phyloP scores from a whole-genome alignment of 2,888 invertebrate genomes.

The Nephrotoma guestfalica region DNA sequence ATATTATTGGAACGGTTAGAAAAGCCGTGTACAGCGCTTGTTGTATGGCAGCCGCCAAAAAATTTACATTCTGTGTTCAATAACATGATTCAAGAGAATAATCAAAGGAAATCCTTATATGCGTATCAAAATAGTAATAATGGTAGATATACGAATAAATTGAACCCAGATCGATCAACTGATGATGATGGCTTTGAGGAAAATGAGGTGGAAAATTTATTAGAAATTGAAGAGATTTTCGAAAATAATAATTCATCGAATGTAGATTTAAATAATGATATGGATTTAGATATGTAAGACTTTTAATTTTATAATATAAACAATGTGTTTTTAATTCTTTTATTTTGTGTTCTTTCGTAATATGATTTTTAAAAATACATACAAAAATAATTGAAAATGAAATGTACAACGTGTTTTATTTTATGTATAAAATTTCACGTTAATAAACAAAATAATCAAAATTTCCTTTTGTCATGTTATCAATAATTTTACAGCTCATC shows the following conservation, averaged over 20 bases:
- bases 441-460: background rate
- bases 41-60: constrained; percentile 65
- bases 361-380: background rate
- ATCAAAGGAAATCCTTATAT: constrained; percentile 9
- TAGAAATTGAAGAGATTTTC: constrained; percentile 22
- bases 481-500: background rate
- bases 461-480: background rate
- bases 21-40: constrained; percentile 62
- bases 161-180: background rate
- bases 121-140: background rate
- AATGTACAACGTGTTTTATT: background rate
- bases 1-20: constrained; percentile 48
- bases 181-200: background rate
- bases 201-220: constrained; percentile 2
- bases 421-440: background rate
- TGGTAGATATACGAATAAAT: background rate
- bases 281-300: constrained; percentile 29
- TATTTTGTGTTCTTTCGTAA: background rate
- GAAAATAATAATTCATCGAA: constrained; percentile 27
- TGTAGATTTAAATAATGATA: constrained; percentile 32
- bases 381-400: background rate
- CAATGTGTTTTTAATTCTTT: background rate
- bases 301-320: background rate
- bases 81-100: constrained; percentile 7
- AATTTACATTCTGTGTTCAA: constrained; percentile 24